Evolutionary conservation across 1,140 invertebrate genomes (phyloP).

Genomic region (Triops cancriformis): DNA sequence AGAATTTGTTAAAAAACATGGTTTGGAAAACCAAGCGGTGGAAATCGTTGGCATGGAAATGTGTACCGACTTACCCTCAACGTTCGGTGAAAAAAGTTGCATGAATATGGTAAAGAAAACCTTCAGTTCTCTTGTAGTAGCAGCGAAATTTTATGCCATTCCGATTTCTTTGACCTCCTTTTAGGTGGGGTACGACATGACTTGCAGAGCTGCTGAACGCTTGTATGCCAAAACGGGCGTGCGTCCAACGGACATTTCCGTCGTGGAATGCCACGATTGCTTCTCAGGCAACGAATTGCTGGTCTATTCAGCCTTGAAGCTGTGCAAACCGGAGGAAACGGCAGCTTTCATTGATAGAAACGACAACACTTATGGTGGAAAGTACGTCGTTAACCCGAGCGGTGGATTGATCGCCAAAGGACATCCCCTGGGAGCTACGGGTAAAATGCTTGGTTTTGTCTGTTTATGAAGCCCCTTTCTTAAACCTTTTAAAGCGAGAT

Average conservation of each 20-base stretch:
- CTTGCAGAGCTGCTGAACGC: conserved; percentile 67
- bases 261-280: conserved; percentile 98
- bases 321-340: conserved; percentile 83
- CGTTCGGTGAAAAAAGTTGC: conserved; percentile 73
- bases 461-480: neutral
- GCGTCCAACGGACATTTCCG: conserved; percentile 73
- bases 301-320: conserved; percentile 91
- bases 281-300: conserved; percentile 97
- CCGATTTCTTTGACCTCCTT: conserved; percentile 30
- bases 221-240: conserved; percentile 70
- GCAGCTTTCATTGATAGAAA: conserved; percentile 85
- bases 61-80: conserved; percentile 77
- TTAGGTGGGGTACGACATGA: conserved; percentile 92
- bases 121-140: neutral
- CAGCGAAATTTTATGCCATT: neutral
- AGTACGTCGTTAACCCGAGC: conserved; percentile 94
- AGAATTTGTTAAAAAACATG: conserved; percentile 74
- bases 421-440: conserved; percentile 95
- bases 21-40: conserved; percentile 74
- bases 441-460: conserved; percentile 39
- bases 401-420: conserved; percentile 97
- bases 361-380: conserved; percentile 96
- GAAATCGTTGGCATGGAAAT: conserved; percentile 95
- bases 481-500: neutral
- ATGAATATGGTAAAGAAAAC: conserved; percentile 67